phyloP scores from a whole-genome alignment of 2,797 vertebrate species.

The Spatula clypeata region DNA sequence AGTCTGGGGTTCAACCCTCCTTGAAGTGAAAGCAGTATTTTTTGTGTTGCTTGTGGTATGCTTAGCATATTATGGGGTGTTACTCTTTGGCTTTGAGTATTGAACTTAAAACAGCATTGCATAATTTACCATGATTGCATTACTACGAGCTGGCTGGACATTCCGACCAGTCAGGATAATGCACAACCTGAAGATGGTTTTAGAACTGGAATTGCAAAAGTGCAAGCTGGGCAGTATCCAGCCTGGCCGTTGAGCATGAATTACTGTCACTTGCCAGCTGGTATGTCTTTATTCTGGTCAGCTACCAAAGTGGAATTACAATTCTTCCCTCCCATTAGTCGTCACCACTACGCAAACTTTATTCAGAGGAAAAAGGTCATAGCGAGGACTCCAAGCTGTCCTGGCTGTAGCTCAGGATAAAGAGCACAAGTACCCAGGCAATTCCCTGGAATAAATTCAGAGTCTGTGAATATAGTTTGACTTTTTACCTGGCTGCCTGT shows the following conservation, averaged over 20 bases:
- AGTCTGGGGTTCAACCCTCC: background rate
- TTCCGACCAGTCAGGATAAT: background rate
- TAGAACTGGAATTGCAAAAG: conserved; percentile 29
- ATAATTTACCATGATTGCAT: conserved; percentile 44
- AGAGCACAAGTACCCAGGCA: background rate
- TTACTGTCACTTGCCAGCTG: conserved; percentile 58
- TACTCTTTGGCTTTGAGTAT: background rate
- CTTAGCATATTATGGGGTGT: conserved; percentile 29
- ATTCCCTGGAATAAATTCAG: conserved; percentile 43
- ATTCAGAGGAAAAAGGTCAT: conserved; percentile 54
- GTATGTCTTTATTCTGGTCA: conserved; percentile 41
- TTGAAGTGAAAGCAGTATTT: conserved; percentile 37
- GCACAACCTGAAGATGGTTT: conserved; percentile 47
- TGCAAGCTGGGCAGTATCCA: conserved; percentile 35
- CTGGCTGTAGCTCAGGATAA: background rate
- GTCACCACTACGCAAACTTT: conserved; percentile 15
- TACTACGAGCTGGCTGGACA: conserved; percentile 48
- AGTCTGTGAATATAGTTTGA: background rate
- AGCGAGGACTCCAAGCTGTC: conserved; percentile 34
- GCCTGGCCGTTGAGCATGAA: conserved; percentile 23
- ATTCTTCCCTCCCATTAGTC: conserved; percentile 21
- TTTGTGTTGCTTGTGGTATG: conserved; percentile 1
- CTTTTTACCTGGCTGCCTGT: background rate
- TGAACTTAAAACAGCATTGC: conserved; percentile 52
- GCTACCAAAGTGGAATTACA: conserved; percentile 35